phyloP scores from a whole-genome alignment of 1,140 invertebrate species.

The Cryptotermes secundus region DNA sequence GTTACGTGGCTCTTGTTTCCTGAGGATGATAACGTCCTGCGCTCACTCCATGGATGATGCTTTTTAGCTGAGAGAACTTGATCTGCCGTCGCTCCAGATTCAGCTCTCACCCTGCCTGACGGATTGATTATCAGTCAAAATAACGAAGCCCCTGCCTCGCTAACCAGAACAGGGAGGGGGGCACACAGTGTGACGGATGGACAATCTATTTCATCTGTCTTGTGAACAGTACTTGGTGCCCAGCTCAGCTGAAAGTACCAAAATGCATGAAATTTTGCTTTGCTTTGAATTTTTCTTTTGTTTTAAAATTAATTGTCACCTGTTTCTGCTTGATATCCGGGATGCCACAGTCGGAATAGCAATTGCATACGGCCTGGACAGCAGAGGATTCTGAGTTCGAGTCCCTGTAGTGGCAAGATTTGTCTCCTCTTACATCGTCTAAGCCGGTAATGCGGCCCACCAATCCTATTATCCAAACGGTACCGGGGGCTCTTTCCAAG shows the following conservation, averaged over 20 bases:
- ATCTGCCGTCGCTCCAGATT: background rate
- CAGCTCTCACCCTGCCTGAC: background rate
- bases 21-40: background rate
- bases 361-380: no score
- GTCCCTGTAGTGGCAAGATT: no score
- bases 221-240: background rate
- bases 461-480: no score
- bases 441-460: no score
- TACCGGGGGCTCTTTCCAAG: no score
- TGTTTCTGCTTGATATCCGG: no score
- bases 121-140: conserved; percentile 1
- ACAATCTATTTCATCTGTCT: background rate
- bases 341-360: no score
- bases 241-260: background rate
- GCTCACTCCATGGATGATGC: background rate
- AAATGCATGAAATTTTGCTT: background rate
- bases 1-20: background rate
- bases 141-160: background rate
- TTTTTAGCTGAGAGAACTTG: background rate
- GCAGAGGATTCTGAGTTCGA: no score
- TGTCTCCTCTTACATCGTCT: no score
- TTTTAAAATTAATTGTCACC: background rate
- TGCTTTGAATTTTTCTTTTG: background rate
- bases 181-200: background rate
- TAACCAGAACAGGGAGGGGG: background rate